Conservation (phyloP, 2,797 vertebrate species). For the Hypotaenidia okinawae region DNA sequence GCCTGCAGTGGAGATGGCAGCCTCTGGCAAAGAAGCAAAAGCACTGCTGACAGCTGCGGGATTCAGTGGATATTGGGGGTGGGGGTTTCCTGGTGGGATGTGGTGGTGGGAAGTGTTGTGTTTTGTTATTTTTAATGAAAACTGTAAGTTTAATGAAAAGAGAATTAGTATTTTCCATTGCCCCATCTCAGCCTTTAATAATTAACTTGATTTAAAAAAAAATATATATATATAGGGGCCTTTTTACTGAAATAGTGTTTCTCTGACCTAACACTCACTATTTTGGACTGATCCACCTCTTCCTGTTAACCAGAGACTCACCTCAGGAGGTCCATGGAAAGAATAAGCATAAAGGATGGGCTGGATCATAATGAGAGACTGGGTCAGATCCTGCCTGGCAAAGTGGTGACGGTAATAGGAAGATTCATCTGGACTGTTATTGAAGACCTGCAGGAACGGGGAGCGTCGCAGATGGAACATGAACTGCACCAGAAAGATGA, state of each 20-base stretch:
- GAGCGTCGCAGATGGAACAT: slow-evolving; percentile 98
- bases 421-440: slow-evolving; percentile 97
- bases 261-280: background rate
- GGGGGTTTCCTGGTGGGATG: too few relatives aligned
- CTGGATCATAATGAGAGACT: slow-evolving; percentile 98
- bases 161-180: background rate
- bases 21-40: background rate
- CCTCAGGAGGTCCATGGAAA: slow-evolving; percentile 97
- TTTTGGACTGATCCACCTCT: background rate
- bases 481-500: slow-evolving; percentile 81
- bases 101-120: too few relatives aligned
- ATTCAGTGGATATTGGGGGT: background rate
- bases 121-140: background rate
- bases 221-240: fast-evolving
- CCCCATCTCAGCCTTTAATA: background rate
- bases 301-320: slow-evolving; percentile 68
- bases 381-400: slow-evolving; percentile 93
- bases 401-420: slow-evolving; percentile 97
- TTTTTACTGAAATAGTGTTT: background rate
- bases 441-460: slow-evolving; percentile 97
- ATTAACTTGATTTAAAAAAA: background rate
- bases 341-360: slow-evolving; percentile 98
- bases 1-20: background rate
- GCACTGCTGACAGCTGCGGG: background rate
- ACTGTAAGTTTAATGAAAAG: background rate